Conservation (phyloP, 2,113 vertebrate genomes). For the Junco hyemalis region DNA sequence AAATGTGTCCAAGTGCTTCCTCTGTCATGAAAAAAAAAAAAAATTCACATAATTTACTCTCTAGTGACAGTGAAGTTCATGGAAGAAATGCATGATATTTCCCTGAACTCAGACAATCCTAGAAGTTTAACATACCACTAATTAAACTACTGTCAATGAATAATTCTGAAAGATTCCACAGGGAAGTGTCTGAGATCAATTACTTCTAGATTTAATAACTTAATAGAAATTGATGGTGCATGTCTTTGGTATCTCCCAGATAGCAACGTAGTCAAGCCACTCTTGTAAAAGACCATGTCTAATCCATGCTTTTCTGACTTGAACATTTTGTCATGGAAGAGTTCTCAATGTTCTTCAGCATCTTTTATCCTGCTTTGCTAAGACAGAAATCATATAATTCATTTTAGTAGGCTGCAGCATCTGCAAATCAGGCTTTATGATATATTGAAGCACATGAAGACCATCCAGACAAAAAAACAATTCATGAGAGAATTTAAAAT, state of each 20-base stretch:
- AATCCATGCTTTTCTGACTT: background rate
- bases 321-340: background rate
- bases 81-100: accelerated
- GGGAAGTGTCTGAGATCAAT: background rate
- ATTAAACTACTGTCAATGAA: background rate
- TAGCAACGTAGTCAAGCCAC: background rate
- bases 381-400: background rate
- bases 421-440: background rate
- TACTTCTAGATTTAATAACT: background rate
- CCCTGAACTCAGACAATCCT: background rate
- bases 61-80: background rate
- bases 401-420: background rate
- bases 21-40: too few species aligned
- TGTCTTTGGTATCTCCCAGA: background rate
- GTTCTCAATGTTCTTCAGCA: background rate
- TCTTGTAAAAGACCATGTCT: background rate
- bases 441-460: background rate
- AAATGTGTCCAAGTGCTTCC: background rate
- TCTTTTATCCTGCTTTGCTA: background rate
- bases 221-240: background rate
- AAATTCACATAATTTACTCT: background rate
- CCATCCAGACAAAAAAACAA: background rate
- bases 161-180: background rate
- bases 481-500: background rate
- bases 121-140: background rate